A percentile compares a stretch with the other conserved stretches of the same genome.
Conservation (phyloP, 2,888 invertebrate genomes). For the Acronicta aceris region DNA sequence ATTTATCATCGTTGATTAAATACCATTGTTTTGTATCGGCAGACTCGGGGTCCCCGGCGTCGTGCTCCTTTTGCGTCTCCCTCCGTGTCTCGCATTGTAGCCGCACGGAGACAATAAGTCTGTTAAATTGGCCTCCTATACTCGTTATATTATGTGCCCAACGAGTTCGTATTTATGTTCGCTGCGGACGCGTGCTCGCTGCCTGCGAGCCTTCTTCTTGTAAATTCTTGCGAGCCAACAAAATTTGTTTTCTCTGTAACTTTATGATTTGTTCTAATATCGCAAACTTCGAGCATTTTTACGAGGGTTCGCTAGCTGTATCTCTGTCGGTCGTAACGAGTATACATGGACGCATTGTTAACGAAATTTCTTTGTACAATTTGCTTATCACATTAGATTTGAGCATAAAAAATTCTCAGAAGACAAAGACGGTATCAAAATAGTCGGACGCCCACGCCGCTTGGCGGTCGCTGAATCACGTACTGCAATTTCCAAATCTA, state of each 20-base stretch:
- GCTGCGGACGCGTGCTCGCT: slow-evolving; percentile 70
- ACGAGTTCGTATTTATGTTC: slow-evolving; percentile 77
- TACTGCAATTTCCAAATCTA: slow-evolving; percentile 81
- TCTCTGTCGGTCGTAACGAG: slow-evolving; percentile 40
- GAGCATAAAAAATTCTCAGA: slow-evolving; percentile 62
- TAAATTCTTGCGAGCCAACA: slow-evolving; percentile 70
- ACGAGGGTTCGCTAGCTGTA: slow-evolving; percentile 41
- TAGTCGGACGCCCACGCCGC: slow-evolving; percentile 70
- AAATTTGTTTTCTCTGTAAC: slow-evolving; percentile 70
- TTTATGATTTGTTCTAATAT: slow-evolving; percentile 62
- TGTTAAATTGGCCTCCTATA: slow-evolving; percentile 88
- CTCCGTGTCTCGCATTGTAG: slow-evolving; percentile 84
- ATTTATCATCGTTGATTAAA: slow-evolving; percentile 90
- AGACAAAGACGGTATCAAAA: slow-evolving; percentile 61
- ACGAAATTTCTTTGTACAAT: slow-evolving; percentile 52
- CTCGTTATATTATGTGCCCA: slow-evolving; percentile 79
- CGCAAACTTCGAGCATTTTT: slow-evolving; percentile 44
- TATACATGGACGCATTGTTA: slow-evolving; percentile 47
- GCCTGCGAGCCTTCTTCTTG: slow-evolving; percentile 71
- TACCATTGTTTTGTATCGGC: slow-evolving; percentile 89
- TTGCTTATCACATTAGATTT: slow-evolving; percentile 62
- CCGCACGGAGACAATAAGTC: slow-evolving; percentile 87
- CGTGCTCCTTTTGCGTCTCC: slow-evolving; percentile 83
- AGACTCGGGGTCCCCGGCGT: slow-evolving; percentile 81
- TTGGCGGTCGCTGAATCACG: slow-evolving; percentile 69